Conservation (phyloP, 2,113 vertebrate genomes). For the Lonchura striata region DNA sequence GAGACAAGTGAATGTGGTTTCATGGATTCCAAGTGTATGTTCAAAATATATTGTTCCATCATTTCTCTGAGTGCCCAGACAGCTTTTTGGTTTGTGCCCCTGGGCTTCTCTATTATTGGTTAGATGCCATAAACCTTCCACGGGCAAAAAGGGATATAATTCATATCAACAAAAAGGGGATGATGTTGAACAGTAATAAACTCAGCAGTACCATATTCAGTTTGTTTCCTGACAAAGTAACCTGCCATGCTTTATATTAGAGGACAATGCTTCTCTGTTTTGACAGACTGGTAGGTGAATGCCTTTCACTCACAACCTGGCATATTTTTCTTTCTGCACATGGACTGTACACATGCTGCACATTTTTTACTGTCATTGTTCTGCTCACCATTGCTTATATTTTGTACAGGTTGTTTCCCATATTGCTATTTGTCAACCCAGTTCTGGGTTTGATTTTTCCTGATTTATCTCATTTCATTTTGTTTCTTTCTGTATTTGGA, state of each 20-base stretch:
- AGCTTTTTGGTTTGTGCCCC: neutral
- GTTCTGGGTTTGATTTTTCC: neutral
- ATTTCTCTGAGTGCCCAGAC: neutral
- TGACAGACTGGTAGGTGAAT: neutral
- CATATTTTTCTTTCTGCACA: neutral
- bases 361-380: rapidly evolving
- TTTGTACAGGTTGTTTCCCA: neutral
- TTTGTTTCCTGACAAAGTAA: neutral
- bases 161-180: neutral
- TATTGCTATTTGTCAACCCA: neutral
- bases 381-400: neutral
- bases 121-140: neutral
- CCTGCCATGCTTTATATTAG: neutral
- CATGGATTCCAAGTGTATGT: neutral
- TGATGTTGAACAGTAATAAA: neutral
- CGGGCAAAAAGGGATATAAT: neutral
- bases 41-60: neutral
- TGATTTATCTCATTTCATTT: neutral
- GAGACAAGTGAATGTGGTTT: neutral
- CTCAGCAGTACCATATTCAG: neutral
- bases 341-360: neutral
- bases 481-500: neutral
- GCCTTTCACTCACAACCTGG: neutral
- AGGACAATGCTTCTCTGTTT: neutral
- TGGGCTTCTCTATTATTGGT: neutral